Evolutionary conservation across 1,140 invertebrate genomes (phyloP).

Genomic region (Helicoverpa zea): DNA sequence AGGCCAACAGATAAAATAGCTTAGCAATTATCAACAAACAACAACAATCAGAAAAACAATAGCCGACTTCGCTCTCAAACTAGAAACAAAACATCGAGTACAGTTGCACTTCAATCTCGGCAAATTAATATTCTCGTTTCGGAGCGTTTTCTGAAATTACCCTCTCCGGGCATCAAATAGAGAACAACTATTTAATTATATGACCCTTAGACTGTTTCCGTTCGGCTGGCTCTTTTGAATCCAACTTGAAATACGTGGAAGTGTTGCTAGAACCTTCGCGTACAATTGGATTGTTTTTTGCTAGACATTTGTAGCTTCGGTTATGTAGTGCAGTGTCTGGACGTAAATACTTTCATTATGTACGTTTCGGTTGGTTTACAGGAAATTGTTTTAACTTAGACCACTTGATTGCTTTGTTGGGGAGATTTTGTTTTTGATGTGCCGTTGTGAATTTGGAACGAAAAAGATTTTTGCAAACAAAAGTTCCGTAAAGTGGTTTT

Average conservation of each 20-base stretch:
- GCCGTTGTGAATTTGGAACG: not conserved
- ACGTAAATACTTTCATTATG: slow-evolving; percentile 49
- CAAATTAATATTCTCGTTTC: slow-evolving; percentile 38
- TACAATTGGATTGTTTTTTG: slow-evolving; percentile 53
- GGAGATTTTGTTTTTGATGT: not conserved
- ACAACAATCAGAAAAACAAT: slow-evolving; percentile 3
- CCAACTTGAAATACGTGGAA: slow-evolving; percentile 50
- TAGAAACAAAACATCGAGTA: slow-evolving; percentile 18
- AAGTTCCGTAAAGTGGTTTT: too few relatives aligned
- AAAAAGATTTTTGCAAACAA: not conserved
- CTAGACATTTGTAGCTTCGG: slow-evolving; percentile 45
- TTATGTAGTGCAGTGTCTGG: slow-evolving; percentile 39
- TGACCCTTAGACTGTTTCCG: slow-evolving; percentile 51
- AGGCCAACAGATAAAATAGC: not conserved
- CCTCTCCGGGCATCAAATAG: slow-evolving; percentile 39
- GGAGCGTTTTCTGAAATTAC: slow-evolving; percentile 10
- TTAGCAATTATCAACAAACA: not conserved
- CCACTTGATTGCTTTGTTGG: not conserved
- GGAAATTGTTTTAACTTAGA: not conserved
- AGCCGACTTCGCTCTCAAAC: not conserved
- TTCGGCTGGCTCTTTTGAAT: slow-evolving; percentile 53
- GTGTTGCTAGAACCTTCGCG: slow-evolving; percentile 24
- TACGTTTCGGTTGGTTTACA: slow-evolving; percentile 2
- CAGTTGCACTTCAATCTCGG: slow-evolving; percentile 45
- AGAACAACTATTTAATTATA: slow-evolving; percentile 58